Base-by-base conservation (phyloP, 2,888 invertebrate genomes). In the Andrena flavipes region DNA sequence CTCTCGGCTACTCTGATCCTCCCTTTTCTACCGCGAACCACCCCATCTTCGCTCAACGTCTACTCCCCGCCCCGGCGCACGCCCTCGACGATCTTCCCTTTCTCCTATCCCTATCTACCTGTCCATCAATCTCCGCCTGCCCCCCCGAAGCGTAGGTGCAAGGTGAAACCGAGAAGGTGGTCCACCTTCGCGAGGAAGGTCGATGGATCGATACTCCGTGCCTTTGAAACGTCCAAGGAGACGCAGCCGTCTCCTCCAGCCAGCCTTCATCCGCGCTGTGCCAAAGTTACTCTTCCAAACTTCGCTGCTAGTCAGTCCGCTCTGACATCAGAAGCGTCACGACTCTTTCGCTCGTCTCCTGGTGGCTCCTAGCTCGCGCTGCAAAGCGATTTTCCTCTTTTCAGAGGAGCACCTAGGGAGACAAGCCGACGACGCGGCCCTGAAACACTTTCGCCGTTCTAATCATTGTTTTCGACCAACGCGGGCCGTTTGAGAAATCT, bases 161-260 rank as follows among this genome's bases (percentile, higher is more conserved):
- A 81, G 76, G 71, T 80, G 76, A 87, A 82, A 42, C 77, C 76
- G 74, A 77, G 78, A 81, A 84, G 72, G 75, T 77, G 73, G 69
- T 35, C 63, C 67, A 73, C 70, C 67, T 80, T 85, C 69, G 63
- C 59, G 69, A 51, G 80, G 75, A 75, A 84, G 82, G 77, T 85
- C 87, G 80, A 83, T 87, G 87, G 85, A 87, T 87, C 67, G 76
- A 54, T 63, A 73, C 63, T 54, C 48, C 20, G 54, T 54, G 54
- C n/a, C 23, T 54, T 54, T 54, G 23, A 54, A 54, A 54, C 54
- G 54, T n/a, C 54, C 7, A 54, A 20, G 54, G 20, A 20, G 23
- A 54, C 54, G 42, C 42, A 20, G 42, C 42, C 16, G 42, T 42
- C 42, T 42, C 42, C 13, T 42, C 42, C 42, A 42, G 13, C 42